Evolutionary conservation across 2,113 vertebrate species (phyloP), one percentile per base, ranked within the genome.

Genomic region (Upupa epops): DNA sequence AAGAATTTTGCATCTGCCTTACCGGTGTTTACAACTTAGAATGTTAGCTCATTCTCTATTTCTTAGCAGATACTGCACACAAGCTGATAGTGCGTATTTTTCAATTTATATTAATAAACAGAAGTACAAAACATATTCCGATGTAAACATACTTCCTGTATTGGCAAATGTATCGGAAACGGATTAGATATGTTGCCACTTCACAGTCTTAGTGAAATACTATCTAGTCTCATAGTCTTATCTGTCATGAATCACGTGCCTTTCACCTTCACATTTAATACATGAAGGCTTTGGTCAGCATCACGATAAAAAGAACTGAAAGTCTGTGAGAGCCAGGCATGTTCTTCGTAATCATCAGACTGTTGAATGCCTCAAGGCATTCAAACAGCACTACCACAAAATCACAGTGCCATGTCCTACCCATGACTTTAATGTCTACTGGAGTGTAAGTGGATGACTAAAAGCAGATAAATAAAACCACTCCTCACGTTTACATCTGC

Each of bases 161-260:
- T 8, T 48, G 72, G 24, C 4, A 54, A 60, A 12, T 36, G 6
- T 34, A 40, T 48, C 9, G 24, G 8, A 65, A 91, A 82, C 12
- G 17, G 22, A 26, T 19, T 7, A 40, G 8, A 9, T 6, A 18
- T 1, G 5, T 29, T 52, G 28, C 25, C 31, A 32, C 15, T 51
- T n/a, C 9, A 32, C 3, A 9, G n/a, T 9, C 34, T 54, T 9
- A 16, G 48, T 6, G 32, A 72, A 71, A 26, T 3, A 40, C 4
- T 21, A 51, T 3, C 15, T 34, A 36, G 28, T 4, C 29, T 56
- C 17, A 3, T 6, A 36, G n/a, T 31, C 28, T 26, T 20, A 54
- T 1, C 6, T 19, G 2, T 1, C 31, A 34, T 32, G 17, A 69
- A 49, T 9, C 24, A 52, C 25, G 59, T 6, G 17, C 0, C 0